phyloP scores from a whole-genome alignment of 1,140 invertebrate species.

The Rhynchophorus ferrugineus region DNA sequence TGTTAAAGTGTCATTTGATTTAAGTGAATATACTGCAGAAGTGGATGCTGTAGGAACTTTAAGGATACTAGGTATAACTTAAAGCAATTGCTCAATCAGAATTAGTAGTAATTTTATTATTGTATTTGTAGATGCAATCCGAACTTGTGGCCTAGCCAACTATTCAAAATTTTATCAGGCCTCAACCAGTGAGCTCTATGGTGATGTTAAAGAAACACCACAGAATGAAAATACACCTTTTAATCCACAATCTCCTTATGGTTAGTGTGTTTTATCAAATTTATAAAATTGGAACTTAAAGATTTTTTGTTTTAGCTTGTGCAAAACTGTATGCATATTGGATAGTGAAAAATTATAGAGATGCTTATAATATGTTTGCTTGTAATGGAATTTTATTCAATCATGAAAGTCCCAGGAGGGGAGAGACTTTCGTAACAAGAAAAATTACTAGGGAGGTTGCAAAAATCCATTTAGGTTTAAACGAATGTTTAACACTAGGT shows the following conservation, averaged over 20 bases:
- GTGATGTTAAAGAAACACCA: slow-evolving; percentile 93
- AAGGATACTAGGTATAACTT: slow-evolving; percentile 55
- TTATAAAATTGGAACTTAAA: neutral
- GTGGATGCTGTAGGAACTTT: slow-evolving; percentile 98
- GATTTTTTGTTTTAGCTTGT: slow-evolving; percentile 59
- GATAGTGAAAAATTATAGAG: slow-evolving; percentile 97
- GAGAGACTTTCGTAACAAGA: slow-evolving; percentile 97
- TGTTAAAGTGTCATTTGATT: slow-evolving; percentile 95
- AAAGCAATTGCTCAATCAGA: too few relatives aligned
- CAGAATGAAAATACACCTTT: slow-evolving; percentile 98
- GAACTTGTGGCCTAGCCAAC: slow-evolving; percentile 82
- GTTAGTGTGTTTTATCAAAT: slow-evolving; percentile 47
- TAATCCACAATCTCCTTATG: slow-evolving; percentile 99
- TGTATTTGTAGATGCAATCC: slow-evolving; percentile 75
- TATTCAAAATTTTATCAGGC: slow-evolving; percentile 94
- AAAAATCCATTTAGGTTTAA: slow-evolving; percentile 85
- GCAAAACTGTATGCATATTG: slow-evolving; percentile 98
- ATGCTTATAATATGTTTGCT: slow-evolving; percentile 96
- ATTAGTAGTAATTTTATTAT: too few relatives aligned
- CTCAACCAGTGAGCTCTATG: slow-evolving; percentile 96
- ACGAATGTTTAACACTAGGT: slow-evolving; percentile 85
- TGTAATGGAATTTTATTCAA: slow-evolving; percentile 99
- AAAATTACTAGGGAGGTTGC: slow-evolving; percentile 97
- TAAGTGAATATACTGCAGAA: slow-evolving; percentile 98
- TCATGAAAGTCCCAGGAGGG: slow-evolving; percentile 95